Conservation (phyloP, 2,888 invertebrate genomes). For the Ptilodon capucinus region DNA sequence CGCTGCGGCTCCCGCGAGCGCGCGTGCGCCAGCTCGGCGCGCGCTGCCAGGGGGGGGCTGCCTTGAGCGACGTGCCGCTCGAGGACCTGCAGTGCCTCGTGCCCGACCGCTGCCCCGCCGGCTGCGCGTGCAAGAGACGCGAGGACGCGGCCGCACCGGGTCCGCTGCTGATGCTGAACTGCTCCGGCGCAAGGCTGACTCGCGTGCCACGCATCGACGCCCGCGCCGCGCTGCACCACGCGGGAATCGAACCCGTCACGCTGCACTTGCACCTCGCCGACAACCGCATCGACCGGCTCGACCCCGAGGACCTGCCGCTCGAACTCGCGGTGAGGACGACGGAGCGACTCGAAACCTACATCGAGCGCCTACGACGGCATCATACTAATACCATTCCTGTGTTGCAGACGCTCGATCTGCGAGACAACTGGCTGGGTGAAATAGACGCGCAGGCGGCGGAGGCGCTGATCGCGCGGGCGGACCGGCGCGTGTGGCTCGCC, state of each 20-base stretch:
- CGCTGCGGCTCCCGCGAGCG: conserved; percentile 1
- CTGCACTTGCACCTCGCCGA: not conserved
- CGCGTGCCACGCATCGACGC: not conserved
- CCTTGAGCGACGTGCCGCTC: not conserved
- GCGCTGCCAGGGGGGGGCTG: not conserved
- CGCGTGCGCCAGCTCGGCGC: not conserved
- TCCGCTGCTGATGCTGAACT: not conserved
- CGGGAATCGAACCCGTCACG: not conserved
- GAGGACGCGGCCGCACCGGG: not conserved
- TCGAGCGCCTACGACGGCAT: not conserved
- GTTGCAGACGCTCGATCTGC: not conserved
- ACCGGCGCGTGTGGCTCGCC: not conserved
- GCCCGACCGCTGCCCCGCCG: not conserved
- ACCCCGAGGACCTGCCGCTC: not conserved
- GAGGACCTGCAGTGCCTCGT: not conserved
- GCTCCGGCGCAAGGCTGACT: not conserved
- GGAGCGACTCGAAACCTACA: not conserved
- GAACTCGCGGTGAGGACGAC: not conserved
- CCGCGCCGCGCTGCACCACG: too few relatives aligned
- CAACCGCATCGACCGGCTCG: not conserved
- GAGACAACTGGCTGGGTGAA: not conserved
- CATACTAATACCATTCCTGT: not conserved
- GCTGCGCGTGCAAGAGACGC: not conserved
- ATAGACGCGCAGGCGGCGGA: not conserved
- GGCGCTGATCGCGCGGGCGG: not conserved